phyloP scores from a whole-genome alignment of 2,113 vertebrate species.

The Brachirus orientalis region DNA sequence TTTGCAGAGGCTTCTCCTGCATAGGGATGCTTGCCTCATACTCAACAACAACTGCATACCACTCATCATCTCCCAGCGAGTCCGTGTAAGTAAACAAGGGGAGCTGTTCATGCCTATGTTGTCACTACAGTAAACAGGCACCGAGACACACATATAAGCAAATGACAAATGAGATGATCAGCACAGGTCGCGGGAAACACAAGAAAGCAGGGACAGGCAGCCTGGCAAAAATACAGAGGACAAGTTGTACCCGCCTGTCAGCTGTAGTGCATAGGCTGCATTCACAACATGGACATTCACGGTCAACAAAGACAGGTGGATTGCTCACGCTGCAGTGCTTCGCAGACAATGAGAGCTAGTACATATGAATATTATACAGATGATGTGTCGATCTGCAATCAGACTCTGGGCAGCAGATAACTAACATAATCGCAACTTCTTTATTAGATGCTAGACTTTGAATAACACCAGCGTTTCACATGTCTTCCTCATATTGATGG shows the following conservation, averaged over 20 bases:
- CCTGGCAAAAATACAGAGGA: conserved; percentile 17
- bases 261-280: conserved; percentile 16
- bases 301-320: conserved; percentile 19
- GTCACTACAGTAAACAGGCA: conserved; percentile 7
- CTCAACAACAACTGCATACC: conserved; percentile 14
- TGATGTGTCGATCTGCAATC: background rate
- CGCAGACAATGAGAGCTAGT: background rate
- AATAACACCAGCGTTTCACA: background rate
- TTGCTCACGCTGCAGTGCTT: conserved; percentile 32
- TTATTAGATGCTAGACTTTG: background rate
- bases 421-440: background rate
- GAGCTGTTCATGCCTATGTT: conserved; percentile 9
- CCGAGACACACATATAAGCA: conserved; percentile 14
- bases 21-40: background rate
- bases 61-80: conserved; percentile 25
- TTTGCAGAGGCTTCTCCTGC: conserved; percentile 22
- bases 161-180: conserved; percentile 7
- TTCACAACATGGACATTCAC: conserved; percentile 6
- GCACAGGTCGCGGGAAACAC: conserved; percentile 12
- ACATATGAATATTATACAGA: conserved; percentile 3
- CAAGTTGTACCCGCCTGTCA: conserved; percentile 36
- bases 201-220: background rate
- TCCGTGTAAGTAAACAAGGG: conserved; percentile 27
- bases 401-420: background rate
- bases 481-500: conserved; percentile 1